Conservation (phyloP, 2,113 vertebrate genomes). For the Pao palembangensis region DNA sequence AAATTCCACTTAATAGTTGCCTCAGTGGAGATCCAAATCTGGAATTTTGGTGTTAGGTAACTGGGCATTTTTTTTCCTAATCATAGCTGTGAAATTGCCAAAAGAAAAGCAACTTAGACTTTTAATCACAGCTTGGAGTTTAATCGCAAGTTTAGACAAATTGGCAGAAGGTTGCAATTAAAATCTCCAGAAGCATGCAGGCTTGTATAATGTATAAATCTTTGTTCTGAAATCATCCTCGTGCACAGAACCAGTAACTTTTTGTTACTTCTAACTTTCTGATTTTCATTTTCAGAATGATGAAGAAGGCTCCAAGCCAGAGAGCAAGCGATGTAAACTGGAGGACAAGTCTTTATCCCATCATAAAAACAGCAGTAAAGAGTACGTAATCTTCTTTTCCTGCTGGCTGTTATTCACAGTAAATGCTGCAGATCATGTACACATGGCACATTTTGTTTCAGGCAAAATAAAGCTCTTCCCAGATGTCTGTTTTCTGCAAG, state of each 20-base stretch:
- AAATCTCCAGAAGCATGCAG: not conserved
- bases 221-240: not conserved
- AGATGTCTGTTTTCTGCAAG: not conserved
- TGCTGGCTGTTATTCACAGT: constrained; percentile 7
- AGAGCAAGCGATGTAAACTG: constrained; percentile 88
- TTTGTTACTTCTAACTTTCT: not conserved
- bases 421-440: constrained; percentile 4
- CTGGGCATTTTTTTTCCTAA: constrained; percentile 1
- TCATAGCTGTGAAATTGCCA: constrained; percentile 11
- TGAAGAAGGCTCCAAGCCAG: constrained; percentile 83
- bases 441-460: constrained; percentile 10
- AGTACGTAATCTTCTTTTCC: constrained; percentile 77
- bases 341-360: constrained; percentile 87
- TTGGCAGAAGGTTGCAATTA: not conserved
- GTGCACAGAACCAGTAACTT: not conserved
- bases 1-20: constrained; percentile 32
- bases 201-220: not conserved
- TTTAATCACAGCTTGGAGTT: not conserved
- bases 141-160: not conserved
- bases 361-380: constrained; percentile 89
- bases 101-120: constrained; percentile 1
- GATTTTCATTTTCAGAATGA: constrained; percentile 75
- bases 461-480: not conserved
- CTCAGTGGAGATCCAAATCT: constrained; percentile 20
- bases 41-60: constrained; percentile 6